phyloP scores from a whole-genome alignment of 2,888 invertebrate genomes.

The Anthophora plumipes region DNA sequence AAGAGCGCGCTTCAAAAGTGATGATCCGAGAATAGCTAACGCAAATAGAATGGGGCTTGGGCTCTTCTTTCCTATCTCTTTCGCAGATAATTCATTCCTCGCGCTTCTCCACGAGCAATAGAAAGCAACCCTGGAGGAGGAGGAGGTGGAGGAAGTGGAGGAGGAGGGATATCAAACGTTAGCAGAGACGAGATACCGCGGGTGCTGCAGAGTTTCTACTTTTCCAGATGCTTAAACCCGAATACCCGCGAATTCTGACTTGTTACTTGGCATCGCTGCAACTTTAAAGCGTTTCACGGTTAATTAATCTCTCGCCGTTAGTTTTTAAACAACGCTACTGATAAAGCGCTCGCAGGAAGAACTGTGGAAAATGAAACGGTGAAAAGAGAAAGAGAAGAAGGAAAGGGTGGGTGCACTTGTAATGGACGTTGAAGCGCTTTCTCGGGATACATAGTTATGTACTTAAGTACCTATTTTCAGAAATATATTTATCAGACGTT shows the following conservation, averaged over 20 bases:
- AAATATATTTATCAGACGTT: too few species aligned
- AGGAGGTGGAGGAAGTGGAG: too few species aligned
- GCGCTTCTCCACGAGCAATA: constrained; percentile 17
- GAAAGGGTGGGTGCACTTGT: too few species aligned
- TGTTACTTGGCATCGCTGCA: constrained; percentile 30
- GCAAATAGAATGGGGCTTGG: constrained; percentile 51
- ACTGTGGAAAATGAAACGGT: background rate
- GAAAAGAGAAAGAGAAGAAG: background rate
- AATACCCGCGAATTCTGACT: constrained; percentile 40
- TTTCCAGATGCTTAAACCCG: constrained; percentile 39
- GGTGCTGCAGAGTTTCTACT: constrained; percentile 29
- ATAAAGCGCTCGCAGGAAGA: constrained; percentile 1
- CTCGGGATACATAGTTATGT: too few species aligned
- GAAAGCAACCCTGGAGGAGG: too few species aligned
- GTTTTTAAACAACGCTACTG: constrained; percentile 13
- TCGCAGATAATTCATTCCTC: constrained; percentile 50
- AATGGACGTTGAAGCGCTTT: too few species aligned
- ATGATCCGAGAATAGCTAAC: constrained; percentile 58
- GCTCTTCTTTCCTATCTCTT: constrained; percentile 29
- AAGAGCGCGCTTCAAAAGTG: constrained; percentile 47
- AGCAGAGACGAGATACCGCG: constrained; percentile 30
- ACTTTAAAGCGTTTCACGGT: constrained; percentile 21
- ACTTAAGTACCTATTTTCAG: too few species aligned
- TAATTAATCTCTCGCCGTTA: constrained; percentile 25
- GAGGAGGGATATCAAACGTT: constrained; percentile 13